A percentile compares a stretch with the other conserved stretches of the same genome.
These are phyloP conservation scores for Belonocnema kinseyi DNA, from an alignment of 1,140 invertebrate genomes.

Conservation along the genomic window DNA sequence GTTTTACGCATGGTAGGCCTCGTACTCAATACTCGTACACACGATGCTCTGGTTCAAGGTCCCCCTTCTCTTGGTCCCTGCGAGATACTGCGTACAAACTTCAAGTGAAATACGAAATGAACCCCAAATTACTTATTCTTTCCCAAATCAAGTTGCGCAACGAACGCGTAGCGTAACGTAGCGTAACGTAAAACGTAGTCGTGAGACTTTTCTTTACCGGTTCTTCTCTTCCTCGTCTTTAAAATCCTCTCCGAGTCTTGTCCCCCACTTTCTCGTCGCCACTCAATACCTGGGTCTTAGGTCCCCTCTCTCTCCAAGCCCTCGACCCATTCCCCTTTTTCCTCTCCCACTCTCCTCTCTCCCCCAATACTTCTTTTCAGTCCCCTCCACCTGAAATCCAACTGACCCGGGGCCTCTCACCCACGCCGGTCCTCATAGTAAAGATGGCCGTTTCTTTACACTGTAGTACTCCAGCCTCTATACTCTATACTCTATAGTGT, in stretches of 20 bases:
- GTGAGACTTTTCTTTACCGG: conserved; percentile 47
- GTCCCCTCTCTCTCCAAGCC: not conserved
- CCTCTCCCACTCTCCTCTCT: conserved; percentile 37
- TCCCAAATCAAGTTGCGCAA: conserved; percentile 60
- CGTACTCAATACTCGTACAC: not conserved
- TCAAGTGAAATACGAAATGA: conserved; percentile 8
- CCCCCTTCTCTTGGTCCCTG: not conserved
- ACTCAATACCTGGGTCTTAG: not conserved
- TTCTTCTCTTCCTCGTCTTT: conserved; percentile 35
- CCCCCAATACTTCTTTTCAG: not conserved
- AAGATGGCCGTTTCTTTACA: conserved; percentile 63
- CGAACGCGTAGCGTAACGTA: conserved; percentile 56
- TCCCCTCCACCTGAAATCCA: conserved; percentile 41
- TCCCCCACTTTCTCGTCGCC: conserved; percentile 28
- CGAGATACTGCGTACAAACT: not conserved
- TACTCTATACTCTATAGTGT: not conserved
- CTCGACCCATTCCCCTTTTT: not conserved
- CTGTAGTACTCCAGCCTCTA: conserved; percentile 52
- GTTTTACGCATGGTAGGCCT: not conserved
- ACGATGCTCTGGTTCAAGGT: conserved; percentile 16
- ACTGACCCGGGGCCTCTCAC: conserved; percentile 67
- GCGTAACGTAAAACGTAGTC: conserved; percentile 67
- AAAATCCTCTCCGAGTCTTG: conserved; percentile 39
- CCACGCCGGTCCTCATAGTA: conserved; percentile 68
- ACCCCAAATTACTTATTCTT: conserved; percentile 56